Percentiles rank a stretch among this genome's conserved stretches.
Conservation (phyloP, 2,113 vertebrate species). For the Apeltes quadracus region DNA sequence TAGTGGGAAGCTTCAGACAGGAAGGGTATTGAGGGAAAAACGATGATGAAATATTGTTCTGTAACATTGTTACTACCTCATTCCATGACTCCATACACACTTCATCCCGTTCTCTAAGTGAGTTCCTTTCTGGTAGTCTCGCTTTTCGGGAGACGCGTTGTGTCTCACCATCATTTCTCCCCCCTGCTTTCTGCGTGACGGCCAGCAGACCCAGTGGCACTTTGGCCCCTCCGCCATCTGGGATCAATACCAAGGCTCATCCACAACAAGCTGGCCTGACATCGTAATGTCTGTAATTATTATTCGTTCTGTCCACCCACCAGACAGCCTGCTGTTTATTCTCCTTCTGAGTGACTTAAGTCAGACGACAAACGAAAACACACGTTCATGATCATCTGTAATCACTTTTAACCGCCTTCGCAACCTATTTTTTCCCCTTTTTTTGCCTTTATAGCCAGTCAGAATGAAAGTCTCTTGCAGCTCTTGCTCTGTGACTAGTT, state of each 20-base stretch:
- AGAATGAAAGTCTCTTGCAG: slow-evolving; percentile 48
- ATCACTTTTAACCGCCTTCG: slow-evolving; percentile 54
- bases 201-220: slow-evolving; percentile 65
- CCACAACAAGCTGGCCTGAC: slow-evolving; percentile 75
- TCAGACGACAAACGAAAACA: slow-evolving; percentile 57
- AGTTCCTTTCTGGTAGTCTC: slow-evolving; percentile 63
- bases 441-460: slow-evolving; percentile 50
- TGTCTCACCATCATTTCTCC: slow-evolving; percentile 48
- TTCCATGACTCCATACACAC: slow-evolving; percentile 17
- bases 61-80: slow-evolving; percentile 18
- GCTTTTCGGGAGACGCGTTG: slow-evolving; percentile 46
- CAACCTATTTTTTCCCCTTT: slow-evolving; percentile 44
- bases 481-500: slow-evolving; percentile 39
- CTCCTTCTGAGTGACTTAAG: slow-evolving; percentile 69
- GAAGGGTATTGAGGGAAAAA: slow-evolving; percentile 10
- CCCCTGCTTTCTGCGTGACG: slow-evolving; percentile 67
- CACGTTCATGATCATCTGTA: slow-evolving; percentile 62
- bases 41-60: slow-evolving; percentile 21
- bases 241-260: slow-evolving; percentile 82
- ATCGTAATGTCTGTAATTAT: slow-evolving; percentile 84
- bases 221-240: slow-evolving; percentile 78
- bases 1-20: slow-evolving; percentile 14
- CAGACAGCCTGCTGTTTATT: slow-evolving; percentile 71
- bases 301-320: slow-evolving; percentile 78
- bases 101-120: slow-evolving; percentile 26